Evolutionary conservation across 2,797 vertebrate species (phyloP).

Genomic region (Xyrichtys novacula): DNA sequence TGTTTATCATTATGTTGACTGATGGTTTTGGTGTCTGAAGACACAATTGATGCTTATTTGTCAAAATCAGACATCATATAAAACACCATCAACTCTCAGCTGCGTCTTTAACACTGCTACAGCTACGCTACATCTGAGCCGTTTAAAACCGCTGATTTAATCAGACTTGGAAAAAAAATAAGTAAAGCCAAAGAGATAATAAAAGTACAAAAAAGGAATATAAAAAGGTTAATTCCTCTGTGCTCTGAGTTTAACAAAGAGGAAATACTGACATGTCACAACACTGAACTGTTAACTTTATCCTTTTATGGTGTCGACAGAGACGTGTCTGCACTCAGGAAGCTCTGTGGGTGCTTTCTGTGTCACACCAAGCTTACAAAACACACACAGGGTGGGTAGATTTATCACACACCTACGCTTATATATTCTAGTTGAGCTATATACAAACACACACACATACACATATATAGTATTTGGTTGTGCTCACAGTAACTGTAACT

Average conservation of each 20-base stretch:
- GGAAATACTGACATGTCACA: constrained; percentile 25
- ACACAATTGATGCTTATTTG: too few species aligned
- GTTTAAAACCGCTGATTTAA: not conserved
- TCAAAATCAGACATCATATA: too few species aligned
- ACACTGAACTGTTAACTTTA: not conserved
- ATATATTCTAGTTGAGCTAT: not conserved
- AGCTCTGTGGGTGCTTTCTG: not conserved
- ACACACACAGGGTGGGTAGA: not conserved
- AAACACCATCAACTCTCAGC: too few species aligned
- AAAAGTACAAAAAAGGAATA: not conserved
- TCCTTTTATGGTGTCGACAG: constrained; percentile 49
- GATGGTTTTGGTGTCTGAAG: too few species aligned
- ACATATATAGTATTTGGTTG: not conserved
- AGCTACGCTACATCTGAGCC: not conserved
- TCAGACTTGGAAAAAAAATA: not conserved
- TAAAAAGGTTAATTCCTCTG: not conserved
- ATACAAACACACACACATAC: too few species aligned
- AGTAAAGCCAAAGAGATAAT: not conserved
- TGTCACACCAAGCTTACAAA: not conserved
- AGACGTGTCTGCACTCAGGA: constrained; percentile 1
- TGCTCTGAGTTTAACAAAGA: constrained; percentile 7
- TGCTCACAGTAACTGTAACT: too few species aligned
- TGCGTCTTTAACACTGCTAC: too few species aligned
- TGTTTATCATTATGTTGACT: too few species aligned
- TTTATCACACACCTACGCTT: not conserved